Evolutionary conservation across 2,113 vertebrate genomes (phyloP), one percentile per base, ranked within the genome.

Genomic region (Hemichromis elongatus): DNA sequence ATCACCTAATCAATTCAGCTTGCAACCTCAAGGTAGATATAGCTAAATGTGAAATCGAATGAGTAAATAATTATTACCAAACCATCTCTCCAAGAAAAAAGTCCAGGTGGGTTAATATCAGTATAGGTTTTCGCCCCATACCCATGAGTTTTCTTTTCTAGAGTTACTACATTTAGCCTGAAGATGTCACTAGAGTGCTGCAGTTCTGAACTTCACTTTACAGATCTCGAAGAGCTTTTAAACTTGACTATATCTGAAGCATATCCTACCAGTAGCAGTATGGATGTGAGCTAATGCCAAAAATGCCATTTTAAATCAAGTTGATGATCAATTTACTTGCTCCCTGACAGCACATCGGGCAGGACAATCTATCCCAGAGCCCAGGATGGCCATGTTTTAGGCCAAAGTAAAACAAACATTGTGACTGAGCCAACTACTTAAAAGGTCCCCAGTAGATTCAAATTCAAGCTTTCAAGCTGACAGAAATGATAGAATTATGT

Each of bases 21-120:
- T 53, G 18, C 26, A 92, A 88, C 26, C 85, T 91, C 61, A 93
- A 97, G 95, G 96, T 96, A 90, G 42, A 73, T 45, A 7, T 24
- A 10, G 70, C 5, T 53, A 2, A 33, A 19, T 40, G 54, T 9
- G 2, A 84, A 37, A 63, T 68, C 6, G 30, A 12, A 81, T 6
- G 24, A 30, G 13, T 63, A 10, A 66, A 79, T 54, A 30, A 66
- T 70, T 81, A 7, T 57, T 19, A 75, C 6, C n/a, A n/a, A 10
- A 55, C 42, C 5, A 11, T 63, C 18, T 66, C 26, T 35, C 6
- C 19, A 21, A 28, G 9, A 11, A 75, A 73, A 82, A 45, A 21
- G 47, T 73, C 19, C n/a, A 7, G 1, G 19, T 85, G 26, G 52
- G 47, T 68, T 63, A 75, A 5, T 24, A 16, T 12, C 8, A 68